Evolutionary conservation across 1,140 invertebrate species (phyloP), one percentile per base, ranked within the genome.

Genomic region (Drosophila bocqueti): DNA sequence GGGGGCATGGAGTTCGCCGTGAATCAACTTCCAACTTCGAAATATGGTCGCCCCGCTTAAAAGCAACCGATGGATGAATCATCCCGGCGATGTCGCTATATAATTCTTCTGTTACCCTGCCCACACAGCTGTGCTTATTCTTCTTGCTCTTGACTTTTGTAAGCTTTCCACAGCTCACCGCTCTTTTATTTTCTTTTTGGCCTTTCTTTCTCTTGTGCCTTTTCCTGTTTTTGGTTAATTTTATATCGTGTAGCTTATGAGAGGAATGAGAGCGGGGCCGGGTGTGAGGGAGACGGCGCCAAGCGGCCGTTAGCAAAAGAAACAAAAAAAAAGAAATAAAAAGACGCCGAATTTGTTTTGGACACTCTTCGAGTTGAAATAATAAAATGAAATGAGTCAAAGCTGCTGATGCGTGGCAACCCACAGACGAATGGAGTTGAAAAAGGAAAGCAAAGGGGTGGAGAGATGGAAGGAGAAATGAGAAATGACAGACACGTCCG

Each of bases 401-500:
- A 69, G 59, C 50, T 45, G 50, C 65, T 78, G 75, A 77, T 77
- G 75, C 64, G 74, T 77, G 75, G 75, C 74, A 67, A 43, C 49
- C 18, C 18, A 29, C 71, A 63, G 71, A 76, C 75, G 68, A 73
- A 73, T 18, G 46, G 46, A 73, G 57, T 74, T 50, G n/a, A 58
- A 61, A 57, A 42, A 45, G 36, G 16, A 65, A 42, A 60, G 45
- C 68, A 55, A 72, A 74, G 76, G 76, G 66, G 64, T 59, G 47
- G 62, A 62, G 50, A 63, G 47, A n/a, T 34, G 31, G 58, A 31
- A 59, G 68, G 67, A 86, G 75, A 79, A 85, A 82, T 75, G 79
- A 75, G 84, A 86, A 86, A 79, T 87, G 83, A 87, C 83, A 76
- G 83, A 76, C 83, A 86, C 83, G 83, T 86, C 83, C 83, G 83